These are phyloP conservation scores for Aix galericulata DNA, from an alignment of 2,113 vertebrate genomes.

Conservation along the genomic window DNA sequence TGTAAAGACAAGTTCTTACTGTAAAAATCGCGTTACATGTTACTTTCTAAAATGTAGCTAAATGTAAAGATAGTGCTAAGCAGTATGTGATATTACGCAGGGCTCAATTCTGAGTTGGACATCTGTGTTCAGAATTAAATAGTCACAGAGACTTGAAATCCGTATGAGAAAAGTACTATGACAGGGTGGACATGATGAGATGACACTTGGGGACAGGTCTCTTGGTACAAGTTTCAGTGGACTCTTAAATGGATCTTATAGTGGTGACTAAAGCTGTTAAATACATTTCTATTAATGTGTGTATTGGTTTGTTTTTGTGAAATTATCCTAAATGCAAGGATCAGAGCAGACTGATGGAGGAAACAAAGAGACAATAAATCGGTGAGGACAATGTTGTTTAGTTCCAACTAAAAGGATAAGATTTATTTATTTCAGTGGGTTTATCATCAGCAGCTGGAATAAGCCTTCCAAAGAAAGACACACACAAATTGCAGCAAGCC, in stretches of 20 bases:
- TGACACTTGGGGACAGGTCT: neutral
- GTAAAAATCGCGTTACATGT: neutral
- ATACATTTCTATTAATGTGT: neutral
- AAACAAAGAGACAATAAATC: slow-evolving; percentile 43
- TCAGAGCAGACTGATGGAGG: neutral
- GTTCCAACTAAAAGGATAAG: slow-evolving; percentile 17
- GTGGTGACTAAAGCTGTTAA: neutral
- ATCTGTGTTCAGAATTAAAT: neutral
- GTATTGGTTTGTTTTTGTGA: slow-evolving; percentile 5
- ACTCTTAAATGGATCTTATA: neutral
- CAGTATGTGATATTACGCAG: neutral
- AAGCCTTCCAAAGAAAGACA: slow-evolving; percentile 20
- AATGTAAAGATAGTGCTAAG: neutral
- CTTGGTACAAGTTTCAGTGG: neutral
- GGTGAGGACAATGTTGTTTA: neutral
- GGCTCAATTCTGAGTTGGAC: neutral
- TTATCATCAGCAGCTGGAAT: slow-evolving; percentile 30
- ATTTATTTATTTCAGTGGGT: slow-evolving; percentile 16
- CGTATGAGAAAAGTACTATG: neutral
- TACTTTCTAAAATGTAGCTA: neutral
- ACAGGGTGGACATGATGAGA: neutral
- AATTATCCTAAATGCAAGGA: neutral
- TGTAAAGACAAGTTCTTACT: neutral
- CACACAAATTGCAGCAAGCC: slow-evolving; percentile 2
- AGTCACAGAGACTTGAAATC: neutral